Base-by-base conservation (phyloP, 2,888 invertebrate species). In the Encarsia formosa region DNA sequence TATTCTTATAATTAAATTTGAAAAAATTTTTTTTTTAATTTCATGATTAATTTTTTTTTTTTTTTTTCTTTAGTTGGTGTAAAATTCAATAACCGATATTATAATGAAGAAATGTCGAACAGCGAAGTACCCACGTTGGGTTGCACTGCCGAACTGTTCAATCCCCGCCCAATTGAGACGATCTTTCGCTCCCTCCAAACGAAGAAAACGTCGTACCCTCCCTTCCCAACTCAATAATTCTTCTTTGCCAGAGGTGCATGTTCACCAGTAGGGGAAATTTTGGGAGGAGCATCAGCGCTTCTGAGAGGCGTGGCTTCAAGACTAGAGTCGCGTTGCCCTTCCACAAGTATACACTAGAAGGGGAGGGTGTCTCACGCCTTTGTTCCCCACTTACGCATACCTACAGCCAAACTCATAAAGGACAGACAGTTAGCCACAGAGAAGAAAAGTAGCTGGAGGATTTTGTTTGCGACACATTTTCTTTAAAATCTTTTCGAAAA, bases 121-220 rank as follows among this genome's bases (percentile, higher is more conserved):
- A 71, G 72, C 73, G 73, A 72, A 72, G 73, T 73, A 71, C 71
- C 73, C 73, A 68, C 70, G 70, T 71, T 71, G 73, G 72, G 71
- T 72, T 69, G 72, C 72, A 70, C 72, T 70, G 73, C 72, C 71
- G 70, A 73, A 73, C 73, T 73, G 73, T 57, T 67, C 65, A 67
- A 65, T 71, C 71, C 70, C 73, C 72, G 72, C 73, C 73, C 73
- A 70, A 68, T 70, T 68, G 63, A 63, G 59, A 58, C 62, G 61
- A 62, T 58, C 62, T 61, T 60, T 63, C 65, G 60, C 70, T 70
- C 68, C 69, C 61, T 64, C 57, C 51, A 55, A 55, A 51, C 48
- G 32, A 48, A 48, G 15, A 46, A 37, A 55, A 31, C 20, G 35
- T 51, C 29, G 31, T 39, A 16, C 45, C 32, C 49, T 56, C 52